These are phyloP conservation scores for Acrobasis consociella DNA, from an alignment of 2,888 invertebrate species.

Conservation along the genomic window DNA sequence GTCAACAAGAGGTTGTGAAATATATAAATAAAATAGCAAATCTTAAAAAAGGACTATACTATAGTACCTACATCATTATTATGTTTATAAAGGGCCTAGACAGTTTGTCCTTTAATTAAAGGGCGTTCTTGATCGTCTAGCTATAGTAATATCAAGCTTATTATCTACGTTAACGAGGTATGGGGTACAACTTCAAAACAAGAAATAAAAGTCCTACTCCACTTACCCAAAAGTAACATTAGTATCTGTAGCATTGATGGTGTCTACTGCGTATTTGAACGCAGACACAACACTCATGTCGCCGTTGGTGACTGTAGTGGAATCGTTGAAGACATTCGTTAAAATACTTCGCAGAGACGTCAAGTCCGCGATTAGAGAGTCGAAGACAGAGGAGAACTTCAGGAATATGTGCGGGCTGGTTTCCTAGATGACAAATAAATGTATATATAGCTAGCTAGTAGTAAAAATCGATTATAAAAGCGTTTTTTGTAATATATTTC, in stretches of 20 bases:
- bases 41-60: not conserved
- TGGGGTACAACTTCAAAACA: not conserved
- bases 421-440: not conserved
- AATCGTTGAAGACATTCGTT: constrained; percentile 42
- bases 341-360: constrained; percentile 45
- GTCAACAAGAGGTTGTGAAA: no score
- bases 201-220: not conserved
- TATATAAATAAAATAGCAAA: not conserved
- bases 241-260: constrained; percentile 47
- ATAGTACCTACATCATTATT: no score
- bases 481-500: no score
- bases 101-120: no score
- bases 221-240: constrained; percentile 52
- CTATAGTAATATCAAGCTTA: not conserved
- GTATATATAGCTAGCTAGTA: no score
- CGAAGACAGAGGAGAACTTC: constrained; percentile 61
- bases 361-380: constrained; percentile 55
- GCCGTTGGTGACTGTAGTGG: constrained; percentile 30
- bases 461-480: no score
- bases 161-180: not conserved
- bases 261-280: constrained; percentile 49
- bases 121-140: no score
- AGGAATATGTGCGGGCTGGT: constrained; percentile 57
- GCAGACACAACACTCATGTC: constrained; percentile 47
- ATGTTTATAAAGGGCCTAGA: not conserved